These are phyloP conservation scores for Pseudopipra pipra DNA, from an alignment of 2,113 vertebrate genomes.

Conservation along the genomic window DNA sequence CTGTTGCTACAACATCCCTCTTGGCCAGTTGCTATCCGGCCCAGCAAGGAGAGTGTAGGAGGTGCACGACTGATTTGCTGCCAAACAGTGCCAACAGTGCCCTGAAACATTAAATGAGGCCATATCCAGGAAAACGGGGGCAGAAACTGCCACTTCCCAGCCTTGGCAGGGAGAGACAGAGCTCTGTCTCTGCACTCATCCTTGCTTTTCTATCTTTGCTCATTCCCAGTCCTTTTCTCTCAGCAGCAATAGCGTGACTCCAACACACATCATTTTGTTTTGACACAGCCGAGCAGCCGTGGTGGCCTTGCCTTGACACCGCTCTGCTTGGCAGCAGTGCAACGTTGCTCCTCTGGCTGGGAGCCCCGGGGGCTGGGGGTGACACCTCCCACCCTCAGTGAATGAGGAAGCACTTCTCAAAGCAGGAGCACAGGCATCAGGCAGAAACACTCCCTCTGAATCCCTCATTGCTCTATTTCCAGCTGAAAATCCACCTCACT, in stretches of 20 bases:
- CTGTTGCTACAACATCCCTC: not conserved
- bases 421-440: not conserved
- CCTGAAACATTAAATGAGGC: not conserved
- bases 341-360: not conserved
- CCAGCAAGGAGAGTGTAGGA: not conserved
- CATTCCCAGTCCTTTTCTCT: constrained; percentile 39
- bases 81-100: not conserved
- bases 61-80: not conserved
- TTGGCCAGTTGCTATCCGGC: not conserved
- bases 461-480: not conserved
- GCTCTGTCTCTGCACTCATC: not conserved
- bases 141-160: not conserved
- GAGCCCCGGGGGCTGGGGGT: not conserved
- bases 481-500: not conserved
- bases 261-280: constrained; percentile 17
- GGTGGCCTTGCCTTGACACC: not conserved
- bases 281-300: not conserved
- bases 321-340: not conserved
- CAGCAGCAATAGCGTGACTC: not conserved
- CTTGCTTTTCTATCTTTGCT: not conserved
- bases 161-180: not conserved
- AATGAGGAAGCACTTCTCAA: not conserved
- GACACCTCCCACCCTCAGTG: not conserved
- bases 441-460: not conserved
- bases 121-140: not conserved